These are phyloP conservation scores for Mechanitis messenoides DNA, from an alignment of 2,888 invertebrate genomes.

Conservation along the genomic window DNA sequence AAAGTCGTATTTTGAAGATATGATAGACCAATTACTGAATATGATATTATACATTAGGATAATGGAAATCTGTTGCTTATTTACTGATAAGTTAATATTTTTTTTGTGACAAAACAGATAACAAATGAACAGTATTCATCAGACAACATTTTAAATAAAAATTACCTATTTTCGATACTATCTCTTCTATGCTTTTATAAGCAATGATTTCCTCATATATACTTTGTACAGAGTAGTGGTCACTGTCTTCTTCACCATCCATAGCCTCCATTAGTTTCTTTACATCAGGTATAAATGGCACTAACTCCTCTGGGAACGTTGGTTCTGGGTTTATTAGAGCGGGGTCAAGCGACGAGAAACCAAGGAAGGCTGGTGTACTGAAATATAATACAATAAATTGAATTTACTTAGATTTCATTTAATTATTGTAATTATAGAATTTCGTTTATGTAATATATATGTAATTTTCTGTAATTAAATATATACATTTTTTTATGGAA, in stretches of 20 bases:
- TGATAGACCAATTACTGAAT: neutral
- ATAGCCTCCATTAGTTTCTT: constrained; percentile 40
- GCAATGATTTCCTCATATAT: constrained; percentile 54
- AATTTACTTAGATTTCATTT: neutral
- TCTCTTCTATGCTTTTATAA: constrained; percentile 53
- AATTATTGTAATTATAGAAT: neutral
- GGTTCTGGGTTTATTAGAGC: constrained; percentile 40
- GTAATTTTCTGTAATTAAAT: too few species aligned
- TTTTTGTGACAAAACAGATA: too few species aligned
- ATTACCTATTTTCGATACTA: constrained; percentile 60
- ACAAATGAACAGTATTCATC: neutral
- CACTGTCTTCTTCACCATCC: constrained; percentile 26
- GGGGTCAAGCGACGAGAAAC: constrained; percentile 43
- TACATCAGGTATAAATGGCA: constrained; percentile 49
- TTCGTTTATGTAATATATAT: too few species aligned
- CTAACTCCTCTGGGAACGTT: constrained; percentile 56
- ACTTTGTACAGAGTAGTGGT: constrained; percentile 36
- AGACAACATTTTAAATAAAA: neutral
- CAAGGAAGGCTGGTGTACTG: constrained; percentile 61
- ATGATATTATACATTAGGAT: too few species aligned
- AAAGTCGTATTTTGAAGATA: too few species aligned
- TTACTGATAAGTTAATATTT: too few species aligned
- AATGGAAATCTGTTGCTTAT: too few species aligned
- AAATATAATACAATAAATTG: constrained; percentile 9
- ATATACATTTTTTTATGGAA: too few species aligned